Evolutionary conservation across 1,140 invertebrate species (phyloP).

Genomic region (Drosophila virilis): DNA sequence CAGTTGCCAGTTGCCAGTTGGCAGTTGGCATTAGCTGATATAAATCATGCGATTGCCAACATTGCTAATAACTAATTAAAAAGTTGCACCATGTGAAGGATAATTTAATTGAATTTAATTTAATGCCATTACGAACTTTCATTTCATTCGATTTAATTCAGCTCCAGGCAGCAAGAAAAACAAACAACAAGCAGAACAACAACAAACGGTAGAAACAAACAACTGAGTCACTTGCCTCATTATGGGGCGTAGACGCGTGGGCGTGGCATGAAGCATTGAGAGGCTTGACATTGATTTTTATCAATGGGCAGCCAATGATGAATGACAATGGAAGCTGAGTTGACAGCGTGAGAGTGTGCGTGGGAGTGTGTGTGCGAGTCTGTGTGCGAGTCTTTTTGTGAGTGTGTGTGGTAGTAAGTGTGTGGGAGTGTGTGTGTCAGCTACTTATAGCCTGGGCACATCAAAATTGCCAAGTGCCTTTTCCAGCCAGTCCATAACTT

Average conservation of each 20-base stretch:
- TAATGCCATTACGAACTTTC: slow-evolving; percentile 53
- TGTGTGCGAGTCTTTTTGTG: neutral
- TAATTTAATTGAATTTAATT: slow-evolving; percentile 57
- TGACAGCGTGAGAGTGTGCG: slow-evolving; percentile 33
- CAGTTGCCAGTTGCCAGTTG: slow-evolving; percentile 8
- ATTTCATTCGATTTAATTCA: slow-evolving; percentile 37
- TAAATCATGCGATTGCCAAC: slow-evolving; percentile 52
- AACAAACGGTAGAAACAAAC: slow-evolving; percentile 13
- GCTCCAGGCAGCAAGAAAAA: neutral
- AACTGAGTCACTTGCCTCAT: slow-evolving; percentile 18
- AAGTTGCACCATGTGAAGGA: slow-evolving; percentile 45
- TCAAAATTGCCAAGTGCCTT: neutral
- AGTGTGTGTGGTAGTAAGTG: neutral
- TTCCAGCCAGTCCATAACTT: neutral
- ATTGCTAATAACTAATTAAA: slow-evolving; percentile 75
- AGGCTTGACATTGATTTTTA: slow-evolving; percentile 58
- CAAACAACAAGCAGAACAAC: neutral
- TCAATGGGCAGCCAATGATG: slow-evolving; percentile 62
- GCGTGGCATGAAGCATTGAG: neutral
- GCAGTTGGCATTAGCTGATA: slow-evolving; percentile 29
- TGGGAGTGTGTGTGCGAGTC: slow-evolving; percentile 3
- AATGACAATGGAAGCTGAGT: slow-evolving; percentile 51
- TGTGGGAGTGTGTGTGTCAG: neutral
- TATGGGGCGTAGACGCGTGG: slow-evolving; percentile 5
- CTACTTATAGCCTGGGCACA: slow-evolving; percentile 18